A percentile compares a stretch with the other conserved stretches of the same genome.
phyloP scores from a whole-genome alignment of 2,113 vertebrate genomes.

The Mustelus asterias region DNA sequence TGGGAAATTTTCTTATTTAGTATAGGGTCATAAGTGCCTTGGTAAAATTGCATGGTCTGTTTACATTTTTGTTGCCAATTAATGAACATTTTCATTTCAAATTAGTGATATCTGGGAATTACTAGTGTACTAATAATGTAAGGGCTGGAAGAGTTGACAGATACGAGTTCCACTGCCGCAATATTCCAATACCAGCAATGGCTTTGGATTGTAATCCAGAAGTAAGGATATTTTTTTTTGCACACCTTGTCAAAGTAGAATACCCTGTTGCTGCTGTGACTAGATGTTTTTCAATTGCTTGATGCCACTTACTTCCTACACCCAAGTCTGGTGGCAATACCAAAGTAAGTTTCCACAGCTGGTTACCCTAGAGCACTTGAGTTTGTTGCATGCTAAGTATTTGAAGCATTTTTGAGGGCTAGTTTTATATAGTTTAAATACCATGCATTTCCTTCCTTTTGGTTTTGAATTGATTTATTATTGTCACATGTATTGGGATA shows the following conservation, averaged over 20 bases:
- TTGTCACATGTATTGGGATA: no score
- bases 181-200: not conserved
- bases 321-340: not conserved
- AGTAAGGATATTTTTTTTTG: not conserved
- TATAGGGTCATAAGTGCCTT: not conserved
- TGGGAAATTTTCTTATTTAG: not conserved
- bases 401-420: not conserved
- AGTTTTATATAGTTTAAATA: not conserved
- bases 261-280: not conserved
- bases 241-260: not conserved
- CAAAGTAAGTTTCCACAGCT: not conserved
- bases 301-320: not conserved
- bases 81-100: not conserved
- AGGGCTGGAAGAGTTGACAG: not conserved
- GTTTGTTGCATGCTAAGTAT: not conserved
- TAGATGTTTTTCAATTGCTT: not conserved
- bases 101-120: not conserved
- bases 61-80: not conserved
- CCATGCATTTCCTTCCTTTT: not conserved
- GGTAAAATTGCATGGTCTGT: not conserved
- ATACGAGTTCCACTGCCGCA: not conserved
- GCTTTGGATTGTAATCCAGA: not conserved
- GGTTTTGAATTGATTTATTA: no score
- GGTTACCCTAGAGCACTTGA: not conserved
- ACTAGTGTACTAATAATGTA: not conserved